Evolutionary conservation across 2,113 vertebrate genomes (phyloP).

Genomic region (Xenopus borealis): DNA sequence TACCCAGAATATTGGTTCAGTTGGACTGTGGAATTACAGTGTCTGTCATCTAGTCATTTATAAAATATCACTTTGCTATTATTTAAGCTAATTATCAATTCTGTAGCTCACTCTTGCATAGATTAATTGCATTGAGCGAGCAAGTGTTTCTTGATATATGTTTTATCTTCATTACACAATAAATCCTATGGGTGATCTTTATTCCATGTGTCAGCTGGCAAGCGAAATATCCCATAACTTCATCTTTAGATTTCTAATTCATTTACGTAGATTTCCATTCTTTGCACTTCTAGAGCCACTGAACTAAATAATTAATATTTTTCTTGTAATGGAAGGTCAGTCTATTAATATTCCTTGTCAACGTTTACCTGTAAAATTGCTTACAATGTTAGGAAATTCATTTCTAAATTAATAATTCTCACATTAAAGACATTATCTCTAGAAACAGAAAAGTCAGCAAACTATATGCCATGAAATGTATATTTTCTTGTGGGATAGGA

Average conservation of each 20-base stretch:
- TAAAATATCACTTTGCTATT: background rate
- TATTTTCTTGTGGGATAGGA: too few species aligned
- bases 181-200: background rate
- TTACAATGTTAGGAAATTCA: background rate
- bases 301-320: constrained; percentile 5
- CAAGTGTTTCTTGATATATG: background rate
- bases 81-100: constrained; percentile 6
- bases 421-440: background rate
- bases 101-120: background rate
- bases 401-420: constrained; percentile 5
- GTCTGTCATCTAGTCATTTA: background rate
- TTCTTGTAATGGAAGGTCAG: background rate
- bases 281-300: background rate
- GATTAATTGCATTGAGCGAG: background rate
- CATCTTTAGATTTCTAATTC: constrained; percentile 7
- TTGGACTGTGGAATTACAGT: background rate
- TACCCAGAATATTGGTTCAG: background rate
- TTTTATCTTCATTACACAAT: background rate
- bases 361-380: background rate
- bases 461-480: too few species aligned
- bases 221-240: background rate
- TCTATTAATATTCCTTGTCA: constrained; percentile 2
- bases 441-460: background rate
- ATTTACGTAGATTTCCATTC: background rate
- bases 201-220: background rate